A percentile compares a stretch with the other conserved stretches of the same genome.
These are phyloP conservation scores for Pterocles orientalis DNA, from an alignment of 2,113 vertebrate species.

Conservation along the genomic window DNA sequence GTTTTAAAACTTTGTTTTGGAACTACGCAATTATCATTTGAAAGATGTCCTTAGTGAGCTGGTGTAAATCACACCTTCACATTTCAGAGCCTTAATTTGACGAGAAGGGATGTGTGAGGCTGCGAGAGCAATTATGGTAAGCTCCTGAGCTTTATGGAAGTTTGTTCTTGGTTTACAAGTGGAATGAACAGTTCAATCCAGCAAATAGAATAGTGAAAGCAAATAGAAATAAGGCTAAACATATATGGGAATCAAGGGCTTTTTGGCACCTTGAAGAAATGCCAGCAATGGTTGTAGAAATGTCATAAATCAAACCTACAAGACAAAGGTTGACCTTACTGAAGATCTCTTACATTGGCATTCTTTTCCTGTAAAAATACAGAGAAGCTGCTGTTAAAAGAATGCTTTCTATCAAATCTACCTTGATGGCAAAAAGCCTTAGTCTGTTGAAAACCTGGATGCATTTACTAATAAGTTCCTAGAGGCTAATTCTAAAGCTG, in stretches of 20 bases:
- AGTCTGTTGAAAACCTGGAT: background rate
- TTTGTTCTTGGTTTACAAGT: conserved; percentile 5
- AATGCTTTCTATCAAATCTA: background rate
- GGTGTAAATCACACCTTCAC: background rate
- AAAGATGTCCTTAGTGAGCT: background rate
- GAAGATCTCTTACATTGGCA: background rate
- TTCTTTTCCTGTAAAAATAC: background rate
- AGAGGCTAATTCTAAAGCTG: background rate
- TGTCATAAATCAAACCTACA: background rate
- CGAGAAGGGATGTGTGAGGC: background rate
- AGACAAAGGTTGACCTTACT: conserved; percentile 11
- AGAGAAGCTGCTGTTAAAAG: background rate
- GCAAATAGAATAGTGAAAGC: background rate
- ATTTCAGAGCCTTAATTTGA: background rate
- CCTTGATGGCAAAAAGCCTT: background rate
- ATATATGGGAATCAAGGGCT: background rate
- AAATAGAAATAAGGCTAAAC: conserved; percentile 16
- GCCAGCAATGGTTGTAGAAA: background rate
- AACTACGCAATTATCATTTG: background rate
- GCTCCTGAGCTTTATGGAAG: background rate
- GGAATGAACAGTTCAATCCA: background rate
- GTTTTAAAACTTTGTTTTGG: background rate
- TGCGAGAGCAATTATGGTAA: background rate
- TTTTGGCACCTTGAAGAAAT: background rate
- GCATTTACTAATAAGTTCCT: background rate